Base-by-base conservation (phyloP, 2,888 invertebrate genomes). In the Caenorhabditis sp. region DNA sequence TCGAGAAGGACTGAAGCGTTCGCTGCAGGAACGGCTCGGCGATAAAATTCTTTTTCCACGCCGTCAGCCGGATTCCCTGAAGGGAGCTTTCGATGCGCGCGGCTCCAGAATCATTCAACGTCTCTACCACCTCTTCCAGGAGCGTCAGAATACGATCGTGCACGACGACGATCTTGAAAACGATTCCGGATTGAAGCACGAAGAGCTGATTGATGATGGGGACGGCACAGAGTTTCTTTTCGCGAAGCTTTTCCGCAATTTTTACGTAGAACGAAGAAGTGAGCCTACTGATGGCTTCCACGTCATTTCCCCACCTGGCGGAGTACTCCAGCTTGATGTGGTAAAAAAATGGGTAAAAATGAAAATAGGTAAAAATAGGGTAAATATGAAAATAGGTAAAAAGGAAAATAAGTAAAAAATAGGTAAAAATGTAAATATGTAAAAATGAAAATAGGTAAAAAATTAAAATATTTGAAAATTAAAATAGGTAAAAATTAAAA, bases 141-240 rank as follows among this genome's bases (percentile, higher is more conserved):
- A 95, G 90, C 2, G 92, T 92, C 39, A 95, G 91, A 91, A 97
- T 96, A 86, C 94, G 93, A 20, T 93, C 93, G 86, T 94, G 93
- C 0, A 93, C 93, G 15, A 98, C 92, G 81, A 92, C 91, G 20
- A 96, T 89, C 0, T 94, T 91, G 89, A 95, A 96, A 0, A 95
- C 93, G 71, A 91, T 92, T 11, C 92, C 92, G 81, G 80, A 82
- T 65, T 82, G 56, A 7, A 84, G 58, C 7, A 86, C 78, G 26
- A 74, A 83, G 4, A 86, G 41, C 15, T 80, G 70, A 43, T 84
- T 79, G 20, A 76, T 66, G 2, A 78, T 80, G 4, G 89, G 80
- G 17, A 80, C 81, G 2, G 88, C 86, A 15, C 82, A 79, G 5
- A 89, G 66, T n/a, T 77, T 78, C 30, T 85, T 50, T 17, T 85